These are phyloP conservation scores for Anoplophora glabripennis DNA, from an alignment of 1,140 invertebrate genomes.

Conservation along the genomic window DNA sequence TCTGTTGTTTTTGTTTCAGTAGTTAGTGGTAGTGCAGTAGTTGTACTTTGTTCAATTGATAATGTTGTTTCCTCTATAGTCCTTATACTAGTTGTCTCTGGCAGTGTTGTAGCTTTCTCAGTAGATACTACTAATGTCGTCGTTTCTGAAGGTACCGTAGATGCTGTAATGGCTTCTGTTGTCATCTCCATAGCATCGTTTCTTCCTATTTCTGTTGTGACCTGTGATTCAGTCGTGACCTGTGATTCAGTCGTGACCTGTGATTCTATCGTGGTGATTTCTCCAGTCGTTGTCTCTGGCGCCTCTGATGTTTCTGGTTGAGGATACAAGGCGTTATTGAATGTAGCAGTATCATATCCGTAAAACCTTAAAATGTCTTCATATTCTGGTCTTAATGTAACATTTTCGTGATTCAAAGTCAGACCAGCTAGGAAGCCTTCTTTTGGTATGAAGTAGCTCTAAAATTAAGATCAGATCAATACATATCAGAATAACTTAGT, in stretches of 20 bases:
- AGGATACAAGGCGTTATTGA: slow-evolving; percentile 43
- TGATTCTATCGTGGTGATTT: slow-evolving; percentile 6
- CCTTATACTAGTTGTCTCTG: slow-evolving; percentile 17
- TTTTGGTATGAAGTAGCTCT: slow-evolving; percentile 77
- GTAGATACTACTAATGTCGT: slow-evolving; percentile 5
- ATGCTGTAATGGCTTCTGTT: slow-evolving; percentile 4
- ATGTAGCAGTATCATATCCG: slow-evolving; percentile 65
- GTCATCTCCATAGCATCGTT: slow-evolving; percentile 15
- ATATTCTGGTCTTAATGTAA: slow-evolving; percentile 66
- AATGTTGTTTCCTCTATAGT: slow-evolving; percentile 7
- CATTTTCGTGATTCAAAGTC: slow-evolving; percentile 72
- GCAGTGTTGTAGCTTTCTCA: slow-evolving; percentile 12
- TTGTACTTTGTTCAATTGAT: slow-evolving; percentile 2
- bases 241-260: too few species aligned
- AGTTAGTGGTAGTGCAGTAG: slow-evolving; percentile 11
- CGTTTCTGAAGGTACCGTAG: neutral
- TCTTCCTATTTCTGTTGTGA: neutral
- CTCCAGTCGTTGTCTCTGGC: slow-evolving; percentile 23
- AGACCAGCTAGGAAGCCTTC: slow-evolving; percentile 76
- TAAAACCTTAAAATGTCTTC: slow-evolving; percentile 71
- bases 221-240: slow-evolving; percentile 28
- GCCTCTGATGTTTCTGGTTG: slow-evolving; percentile 32
- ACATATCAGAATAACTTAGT: neutral
- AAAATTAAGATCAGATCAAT: slow-evolving; percentile 43
- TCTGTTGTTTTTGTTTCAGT: neutral